Evolutionary conservation across 2,797 vertebrate species (phyloP).

Genomic region (Tokudaia muenninki): DNA sequence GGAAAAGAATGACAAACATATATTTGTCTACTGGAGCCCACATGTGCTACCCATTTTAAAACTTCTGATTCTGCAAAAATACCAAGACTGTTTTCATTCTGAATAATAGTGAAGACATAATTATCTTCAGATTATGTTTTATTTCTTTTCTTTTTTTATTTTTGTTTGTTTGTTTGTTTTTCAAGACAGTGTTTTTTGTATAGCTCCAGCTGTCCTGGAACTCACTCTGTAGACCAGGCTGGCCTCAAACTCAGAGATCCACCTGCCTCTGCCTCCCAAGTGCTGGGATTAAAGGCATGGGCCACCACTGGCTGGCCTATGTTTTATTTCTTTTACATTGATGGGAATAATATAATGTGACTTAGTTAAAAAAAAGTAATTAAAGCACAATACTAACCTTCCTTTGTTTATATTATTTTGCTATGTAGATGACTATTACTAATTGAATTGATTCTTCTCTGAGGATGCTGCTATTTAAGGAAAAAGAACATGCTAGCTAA

Average conservation of each 20-base stretch:
- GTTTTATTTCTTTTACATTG: neutral
- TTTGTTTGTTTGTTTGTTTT: too few species aligned
- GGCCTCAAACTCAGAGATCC: too few species aligned
- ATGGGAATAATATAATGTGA: constrained; percentile 50
- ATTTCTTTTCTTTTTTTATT: neutral
- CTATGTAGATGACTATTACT: constrained; percentile 73
- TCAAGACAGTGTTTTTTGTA: too few species aligned
- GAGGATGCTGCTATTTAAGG: constrained; percentile 78
- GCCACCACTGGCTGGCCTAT: too few species aligned
- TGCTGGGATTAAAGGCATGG: too few species aligned
- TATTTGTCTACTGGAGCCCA: constrained; percentile 34
- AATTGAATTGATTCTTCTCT: constrained; percentile 76
- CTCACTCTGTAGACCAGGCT: too few species aligned
- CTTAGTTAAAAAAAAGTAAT: constrained; percentile 61
- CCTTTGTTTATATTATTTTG: constrained; percentile 59
- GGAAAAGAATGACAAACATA: neutral
- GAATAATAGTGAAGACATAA: constrained; percentile 68
- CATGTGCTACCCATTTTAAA: constrained; percentile 59
- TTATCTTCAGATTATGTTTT: constrained; percentile 67
- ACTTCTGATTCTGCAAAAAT: neutral
- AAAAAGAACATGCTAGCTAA: constrained; percentile 78
- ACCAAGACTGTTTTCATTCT: constrained; percentile 54
- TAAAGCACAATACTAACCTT: constrained; percentile 84
- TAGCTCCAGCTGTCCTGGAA: too few species aligned
- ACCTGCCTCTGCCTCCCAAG: too few species aligned